Percentiles rank a stretch among this genome's conserved stretches.
phyloP scores from a whole-genome alignment of 2,888 invertebrate species.

The Drosophila sordidula region DNA sequence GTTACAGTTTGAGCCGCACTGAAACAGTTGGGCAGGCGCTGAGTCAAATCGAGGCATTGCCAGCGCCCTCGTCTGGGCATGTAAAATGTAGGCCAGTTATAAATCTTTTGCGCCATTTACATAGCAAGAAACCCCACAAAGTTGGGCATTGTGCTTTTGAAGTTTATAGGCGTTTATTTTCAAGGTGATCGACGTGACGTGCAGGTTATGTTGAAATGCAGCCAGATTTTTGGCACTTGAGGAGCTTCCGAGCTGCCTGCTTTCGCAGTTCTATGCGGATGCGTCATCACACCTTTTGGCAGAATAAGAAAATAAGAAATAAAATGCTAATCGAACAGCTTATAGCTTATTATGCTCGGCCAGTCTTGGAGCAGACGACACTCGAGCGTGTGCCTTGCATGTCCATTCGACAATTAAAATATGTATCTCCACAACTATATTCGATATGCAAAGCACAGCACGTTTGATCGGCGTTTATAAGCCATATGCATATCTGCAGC shows the following conservation, averaged over 20 bases:
- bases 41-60: constrained; percentile 4
- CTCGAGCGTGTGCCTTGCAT: constrained; percentile 41
- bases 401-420: constrained; percentile 17
- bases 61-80: constrained; percentile 20
- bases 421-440: constrained; percentile 1
- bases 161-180: constrained; percentile 39
- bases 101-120: constrained; percentile 53
- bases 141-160: constrained; percentile 35
- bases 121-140: constrained; percentile 42
- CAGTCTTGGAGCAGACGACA: constrained; percentile 46
- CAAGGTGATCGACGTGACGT: constrained; percentile 57
- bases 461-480: constrained; percentile 17
- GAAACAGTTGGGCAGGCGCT: constrained; percentile 27
- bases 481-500: constrained; percentile 26
- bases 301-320: background rate
- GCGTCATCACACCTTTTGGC: constrained; percentile 14
- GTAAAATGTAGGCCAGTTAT: constrained; percentile 64
- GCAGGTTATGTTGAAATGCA: constrained; percentile 15
- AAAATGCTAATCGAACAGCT: constrained; percentile 6
- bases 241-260: constrained; percentile 14
- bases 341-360: constrained; percentile 40
- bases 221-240: constrained; percentile 18
- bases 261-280: constrained; percentile 1
- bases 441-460: constrained; percentile 54
- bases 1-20: constrained; percentile 21